Percentiles rank a stretch among this genome's conserved stretches.
phyloP scores from a whole-genome alignment of 2,113 vertebrate species.

The Puntigrus tetrazona region DNA sequence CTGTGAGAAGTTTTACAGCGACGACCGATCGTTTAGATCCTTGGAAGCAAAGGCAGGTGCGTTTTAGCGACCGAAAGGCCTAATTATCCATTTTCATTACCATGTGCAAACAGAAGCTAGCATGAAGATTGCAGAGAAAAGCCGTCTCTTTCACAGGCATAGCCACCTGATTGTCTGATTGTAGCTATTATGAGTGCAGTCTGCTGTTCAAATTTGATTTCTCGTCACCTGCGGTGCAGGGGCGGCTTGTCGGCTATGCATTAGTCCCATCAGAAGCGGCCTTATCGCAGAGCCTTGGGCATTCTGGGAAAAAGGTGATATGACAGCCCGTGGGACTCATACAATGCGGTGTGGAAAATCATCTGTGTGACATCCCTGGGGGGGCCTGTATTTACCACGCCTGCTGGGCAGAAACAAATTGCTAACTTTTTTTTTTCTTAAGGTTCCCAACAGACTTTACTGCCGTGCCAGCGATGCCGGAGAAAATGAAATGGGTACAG shows the following conservation, averaged over 20 bases:
- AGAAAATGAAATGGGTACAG: conserved; percentile 45
- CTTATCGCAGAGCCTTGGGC: conserved; percentile 44
- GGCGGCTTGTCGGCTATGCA: conserved; percentile 21
- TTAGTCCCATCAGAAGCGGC: conserved; percentile 26
- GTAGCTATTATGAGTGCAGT: conserved; percentile 36
- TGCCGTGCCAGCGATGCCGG: background rate
- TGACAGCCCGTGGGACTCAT: conserved; percentile 15
- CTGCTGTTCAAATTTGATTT: conserved; percentile 38
- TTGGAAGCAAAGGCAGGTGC: conserved; percentile 34
- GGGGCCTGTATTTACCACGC: conserved; percentile 53
- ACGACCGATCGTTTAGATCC: background rate
- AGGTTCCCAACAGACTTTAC: conserved; percentile 46
- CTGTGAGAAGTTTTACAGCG: background rate
- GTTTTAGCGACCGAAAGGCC: background rate
- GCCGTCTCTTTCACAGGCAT: background rate
- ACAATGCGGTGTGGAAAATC: conserved; percentile 52
- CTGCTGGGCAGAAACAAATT: conserved; percentile 53
- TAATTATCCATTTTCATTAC: conserved; percentile 29
- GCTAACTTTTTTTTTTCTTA: conserved; percentile 54
- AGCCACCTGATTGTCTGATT: conserved; percentile 43
- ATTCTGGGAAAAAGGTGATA: conserved; percentile 37
- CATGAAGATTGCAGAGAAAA: conserved; percentile 20
- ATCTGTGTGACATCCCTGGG: conserved; percentile 44
- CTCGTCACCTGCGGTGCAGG: conserved; percentile 36
- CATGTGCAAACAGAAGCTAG: conserved; percentile 22